Base-by-base conservation (phyloP, 2,113 vertebrate species). In the Chaetodon trifascialis region DNA sequence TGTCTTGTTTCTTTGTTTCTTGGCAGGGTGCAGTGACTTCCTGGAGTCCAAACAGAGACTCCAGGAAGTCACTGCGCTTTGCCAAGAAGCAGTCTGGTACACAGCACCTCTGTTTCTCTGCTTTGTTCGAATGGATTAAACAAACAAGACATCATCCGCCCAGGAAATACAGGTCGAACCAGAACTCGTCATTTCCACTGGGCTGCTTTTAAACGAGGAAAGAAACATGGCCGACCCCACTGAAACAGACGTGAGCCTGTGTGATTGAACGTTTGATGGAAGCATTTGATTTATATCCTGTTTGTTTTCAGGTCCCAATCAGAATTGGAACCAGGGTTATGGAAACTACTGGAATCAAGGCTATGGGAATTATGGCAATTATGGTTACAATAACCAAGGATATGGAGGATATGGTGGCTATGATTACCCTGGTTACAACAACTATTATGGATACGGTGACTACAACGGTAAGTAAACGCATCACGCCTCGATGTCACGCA, bases 381-480 rank as follows among this genome's bases (percentile, higher is more conserved):
- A 99, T 90, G 97, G 98, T 94, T 99, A 99, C 96, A 96, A 96
- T 95, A 99, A 97, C 94, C 97, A 97, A 95, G 98, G 97, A 36
- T 99, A 99, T 82, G 97, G 97, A 85, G 97, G 98, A 84, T 99
- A 99, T 78, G 97, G 98, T 90, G 96, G 97, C 92, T 99, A 98
- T 90, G 98, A 99, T 95, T 99, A 99, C 95, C 95, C 97, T 89
- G 97, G 97, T 93, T 99, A 99, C 97, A 99, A 98, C 97, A 98
- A 97, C 96, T 99, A 99, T 94, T 99, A 98, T 86, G 98, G 98
- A 95, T 99, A 99, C 93, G 96, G 97, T 94, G 97, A 98, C 95
- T 98, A 99, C 96, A 97, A 96, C 96, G 97, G 98, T 99, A 95
- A 97, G 97, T 97, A 93, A 77, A 79, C 46, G 62, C 84, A 56